Percentiles rank a stretch among this genome's conserved stretches.
Evolutionary conservation across 1,140 invertebrate species (phyloP).

Genomic region (Drosophila bifasciata): DNA sequence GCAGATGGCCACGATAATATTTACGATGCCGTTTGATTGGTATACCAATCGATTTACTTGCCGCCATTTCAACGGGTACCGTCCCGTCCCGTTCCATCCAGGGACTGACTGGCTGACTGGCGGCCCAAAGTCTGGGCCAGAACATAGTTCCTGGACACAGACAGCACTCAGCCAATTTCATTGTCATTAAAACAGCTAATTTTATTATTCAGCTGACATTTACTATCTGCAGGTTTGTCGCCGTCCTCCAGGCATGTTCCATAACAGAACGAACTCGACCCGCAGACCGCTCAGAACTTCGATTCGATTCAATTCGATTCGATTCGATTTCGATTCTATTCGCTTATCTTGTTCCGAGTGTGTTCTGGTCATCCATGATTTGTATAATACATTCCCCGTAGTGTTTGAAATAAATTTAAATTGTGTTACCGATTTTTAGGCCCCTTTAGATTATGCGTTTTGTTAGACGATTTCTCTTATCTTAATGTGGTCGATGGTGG

Average conservation of each 20-base stretch:
- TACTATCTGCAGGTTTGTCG: constrained; percentile 70
- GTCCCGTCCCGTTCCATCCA: too few relatives aligned
- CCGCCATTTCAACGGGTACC: constrained; percentile 49
- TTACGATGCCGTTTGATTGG: constrained; percentile 80
- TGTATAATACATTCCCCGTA: constrained; percentile 47
- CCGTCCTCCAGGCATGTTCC: constrained; percentile 16
- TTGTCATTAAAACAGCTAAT: constrained; percentile 79
- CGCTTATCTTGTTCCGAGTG: constrained; percentile 71
- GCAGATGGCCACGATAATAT: constrained; percentile 76
- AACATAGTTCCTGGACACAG: constrained; percentile 26
- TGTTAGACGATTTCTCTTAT: constrained; percentile 83
- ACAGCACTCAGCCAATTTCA: constrained; percentile 57
- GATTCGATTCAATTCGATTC: constrained; percentile 37
- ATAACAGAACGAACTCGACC: constrained; percentile 22
- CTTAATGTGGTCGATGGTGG: constrained; percentile 62
- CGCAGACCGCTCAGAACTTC: constrained; percentile 41
- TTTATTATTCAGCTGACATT: constrained; percentile 80
- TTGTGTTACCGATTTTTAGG: constrained; percentile 76
- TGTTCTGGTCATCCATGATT: constrained; percentile 70
- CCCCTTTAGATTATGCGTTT: constrained; percentile 80
- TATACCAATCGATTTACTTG: constrained; percentile 66
- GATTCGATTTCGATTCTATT: constrained; percentile 18
- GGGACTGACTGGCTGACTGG: background rate
- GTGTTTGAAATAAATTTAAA: constrained; percentile 75
- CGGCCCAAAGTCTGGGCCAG: constrained; percentile 1